A percentile compares a stretch with the other conserved stretches of the same genome.
Evolutionary conservation across 2,797 vertebrate species (phyloP).

Genomic region (Amniataba percoides): DNA sequence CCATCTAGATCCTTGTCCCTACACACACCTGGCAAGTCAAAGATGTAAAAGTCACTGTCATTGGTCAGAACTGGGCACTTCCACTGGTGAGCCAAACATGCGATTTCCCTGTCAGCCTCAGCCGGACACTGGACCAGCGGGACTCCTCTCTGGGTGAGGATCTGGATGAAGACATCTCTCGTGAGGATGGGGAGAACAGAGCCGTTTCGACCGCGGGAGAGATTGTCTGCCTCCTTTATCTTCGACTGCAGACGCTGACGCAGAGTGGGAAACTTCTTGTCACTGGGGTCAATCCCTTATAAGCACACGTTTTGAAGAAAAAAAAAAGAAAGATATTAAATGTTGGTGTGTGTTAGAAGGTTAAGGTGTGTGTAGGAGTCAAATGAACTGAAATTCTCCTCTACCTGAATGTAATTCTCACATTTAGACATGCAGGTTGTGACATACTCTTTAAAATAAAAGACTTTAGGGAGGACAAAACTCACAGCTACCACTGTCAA

Average conservation of each 20-base stretch:
- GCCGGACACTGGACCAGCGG: slow-evolving; percentile 91
- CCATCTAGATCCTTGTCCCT: background rate
- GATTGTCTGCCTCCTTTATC: slow-evolving; percentile 86
- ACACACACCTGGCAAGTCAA: slow-evolving; percentile 88
- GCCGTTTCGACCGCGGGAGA: slow-evolving; percentile 83
- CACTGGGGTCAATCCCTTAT: slow-evolving; percentile 88
- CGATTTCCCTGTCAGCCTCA: slow-evolving; percentile 95
- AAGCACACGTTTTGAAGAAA: background rate
- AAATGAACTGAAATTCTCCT: background rate
- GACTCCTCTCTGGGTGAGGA: slow-evolving; percentile 85
- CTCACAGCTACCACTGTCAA: background rate
- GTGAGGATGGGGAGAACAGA: slow-evolving; percentile 88
- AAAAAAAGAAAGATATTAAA: background rate
- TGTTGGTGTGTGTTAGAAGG: background rate
- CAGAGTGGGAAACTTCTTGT: slow-evolving; percentile 91
- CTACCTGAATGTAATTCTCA: too few species aligned
- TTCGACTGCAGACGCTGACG: slow-evolving; percentile 87
- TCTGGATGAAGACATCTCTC: slow-evolving; percentile 89
- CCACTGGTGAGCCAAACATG: slow-evolving; percentile 92
- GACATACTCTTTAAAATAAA: background rate
- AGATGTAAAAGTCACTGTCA: slow-evolving; percentile 97
- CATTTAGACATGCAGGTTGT: background rate
- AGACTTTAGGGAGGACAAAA: background rate
- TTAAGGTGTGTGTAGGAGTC: too few species aligned
- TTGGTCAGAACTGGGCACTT: slow-evolving; percentile 92